Percentiles rank a stretch among this genome's conserved stretches.
Evolutionary conservation across 1,140 invertebrate genomes (phyloP).

Genomic region (Apocrypta bakeri): DNA sequence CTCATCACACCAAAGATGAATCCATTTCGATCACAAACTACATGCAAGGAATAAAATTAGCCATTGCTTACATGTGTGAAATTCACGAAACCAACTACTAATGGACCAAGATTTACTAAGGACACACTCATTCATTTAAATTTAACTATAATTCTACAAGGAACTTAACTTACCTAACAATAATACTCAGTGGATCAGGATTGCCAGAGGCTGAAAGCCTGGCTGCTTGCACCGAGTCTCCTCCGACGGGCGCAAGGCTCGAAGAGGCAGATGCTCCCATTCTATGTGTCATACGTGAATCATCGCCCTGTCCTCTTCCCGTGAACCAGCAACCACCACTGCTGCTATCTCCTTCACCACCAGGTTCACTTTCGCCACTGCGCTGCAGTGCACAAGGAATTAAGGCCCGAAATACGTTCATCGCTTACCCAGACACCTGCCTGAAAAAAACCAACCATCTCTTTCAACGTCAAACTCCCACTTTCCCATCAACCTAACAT

Average conservation of each 20-base stretch:
- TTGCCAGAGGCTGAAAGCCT: slow-evolving; percentile 71
- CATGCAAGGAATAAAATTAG: slow-evolving; percentile 52
- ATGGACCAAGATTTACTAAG: neutral
- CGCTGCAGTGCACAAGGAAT: slow-evolving; percentile 78
- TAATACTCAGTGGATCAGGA: slow-evolving; percentile 69
- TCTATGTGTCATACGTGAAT: slow-evolving; percentile 73
- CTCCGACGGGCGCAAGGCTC: slow-evolving; percentile 71
- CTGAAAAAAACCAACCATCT: no score
- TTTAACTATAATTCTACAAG: neutral
- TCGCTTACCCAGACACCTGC: slow-evolving; percentile 77
- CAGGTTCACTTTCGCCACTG: slow-evolving; percentile 74
- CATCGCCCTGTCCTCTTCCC: slow-evolving; percentile 71
- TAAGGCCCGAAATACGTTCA: slow-evolving; percentile 78
- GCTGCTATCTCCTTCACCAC: slow-evolving; percentile 65
- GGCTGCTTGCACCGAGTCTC: slow-evolving; percentile 71
- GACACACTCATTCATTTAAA: neutral
- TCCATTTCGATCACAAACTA: slow-evolving; percentile 52
- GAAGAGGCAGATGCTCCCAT: slow-evolving; percentile 74
- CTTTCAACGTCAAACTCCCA: no score
- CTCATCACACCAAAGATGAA: slow-evolving; percentile 37
- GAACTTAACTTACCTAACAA: slow-evolving; percentile 65
- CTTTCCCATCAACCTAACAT: no score
- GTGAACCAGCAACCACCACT: slow-evolving; percentile 74
- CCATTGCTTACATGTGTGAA: slow-evolving; percentile 57
- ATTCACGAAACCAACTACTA: slow-evolving; percentile 50